phyloP scores from a whole-genome alignment of 2,797 vertebrate species.

The Tragelaphus eurycerus region DNA sequence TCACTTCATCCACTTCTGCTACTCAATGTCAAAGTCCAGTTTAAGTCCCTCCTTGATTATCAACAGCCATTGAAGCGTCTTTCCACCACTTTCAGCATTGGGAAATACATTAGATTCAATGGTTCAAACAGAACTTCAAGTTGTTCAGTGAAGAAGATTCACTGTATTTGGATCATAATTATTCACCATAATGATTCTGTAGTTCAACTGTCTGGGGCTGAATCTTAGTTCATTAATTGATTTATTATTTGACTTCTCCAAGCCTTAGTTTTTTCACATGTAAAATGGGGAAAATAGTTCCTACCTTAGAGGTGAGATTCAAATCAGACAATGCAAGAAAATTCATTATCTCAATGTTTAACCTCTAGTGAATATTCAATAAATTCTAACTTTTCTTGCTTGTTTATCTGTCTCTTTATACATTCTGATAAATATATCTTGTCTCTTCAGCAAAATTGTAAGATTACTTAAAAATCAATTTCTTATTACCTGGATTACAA shows the following conservation, averaged over 20 bases:
- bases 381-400: neutral
- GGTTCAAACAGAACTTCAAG: neutral
- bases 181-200: neutral
- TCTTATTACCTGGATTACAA: neutral
- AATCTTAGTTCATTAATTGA: neutral
- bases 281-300: neutral
- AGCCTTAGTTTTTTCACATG: neutral
- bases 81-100: neutral
- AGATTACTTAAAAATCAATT: neutral
- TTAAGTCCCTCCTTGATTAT: neutral
- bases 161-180: neutral
- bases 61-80: neutral
- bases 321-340: neutral
- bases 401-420: neutral
- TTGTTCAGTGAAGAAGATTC: neutral
- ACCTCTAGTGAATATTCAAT: neutral
- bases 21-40: neutral
- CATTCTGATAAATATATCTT: neutral
- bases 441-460: neutral
- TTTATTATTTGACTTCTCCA: neutral
- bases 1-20: neutral
- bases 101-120: neutral
- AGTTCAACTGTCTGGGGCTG: neutral
- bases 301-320: neutral
- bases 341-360: neutral